Evolutionary conservation across 1,140 invertebrate genomes (phyloP).

Genomic region (Aphis craccivora): DNA sequence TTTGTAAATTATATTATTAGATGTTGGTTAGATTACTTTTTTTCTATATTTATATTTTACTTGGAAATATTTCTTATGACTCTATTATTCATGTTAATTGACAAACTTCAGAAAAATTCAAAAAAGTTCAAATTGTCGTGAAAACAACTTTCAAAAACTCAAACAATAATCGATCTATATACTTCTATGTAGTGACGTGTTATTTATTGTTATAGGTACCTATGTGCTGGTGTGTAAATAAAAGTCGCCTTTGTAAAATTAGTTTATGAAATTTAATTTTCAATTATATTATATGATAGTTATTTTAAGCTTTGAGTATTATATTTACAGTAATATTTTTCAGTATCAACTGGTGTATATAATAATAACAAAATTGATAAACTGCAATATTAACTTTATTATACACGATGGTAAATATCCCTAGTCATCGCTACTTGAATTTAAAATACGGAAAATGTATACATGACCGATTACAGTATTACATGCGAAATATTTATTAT

Average conservation of each 20-base stretch:
- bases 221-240: neutral
- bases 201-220: neutral
- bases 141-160: conserved; percentile 1
- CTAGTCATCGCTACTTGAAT: neutral
- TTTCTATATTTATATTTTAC: neutral
- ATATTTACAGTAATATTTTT: neutral
- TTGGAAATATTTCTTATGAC: neutral
- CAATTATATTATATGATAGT: conserved; percentile 19
- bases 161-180: neutral
- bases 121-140: neutral
- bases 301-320: neutral
- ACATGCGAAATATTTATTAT: neutral
- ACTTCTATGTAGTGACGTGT: neutral
- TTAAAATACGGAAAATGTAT: neutral
- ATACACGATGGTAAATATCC: neutral
- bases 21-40: neutral
- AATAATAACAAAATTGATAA: neutral
- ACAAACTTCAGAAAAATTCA: neutral
- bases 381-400: neutral
- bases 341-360: neutral
- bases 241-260: neutral
- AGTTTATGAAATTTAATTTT: neutral
- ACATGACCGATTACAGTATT: too few species aligned
- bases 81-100: neutral
- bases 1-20: too few species aligned